Evolutionary conservation across 2,113 vertebrate species (phyloP).

Genomic region (Podilymbus podiceps): DNA sequence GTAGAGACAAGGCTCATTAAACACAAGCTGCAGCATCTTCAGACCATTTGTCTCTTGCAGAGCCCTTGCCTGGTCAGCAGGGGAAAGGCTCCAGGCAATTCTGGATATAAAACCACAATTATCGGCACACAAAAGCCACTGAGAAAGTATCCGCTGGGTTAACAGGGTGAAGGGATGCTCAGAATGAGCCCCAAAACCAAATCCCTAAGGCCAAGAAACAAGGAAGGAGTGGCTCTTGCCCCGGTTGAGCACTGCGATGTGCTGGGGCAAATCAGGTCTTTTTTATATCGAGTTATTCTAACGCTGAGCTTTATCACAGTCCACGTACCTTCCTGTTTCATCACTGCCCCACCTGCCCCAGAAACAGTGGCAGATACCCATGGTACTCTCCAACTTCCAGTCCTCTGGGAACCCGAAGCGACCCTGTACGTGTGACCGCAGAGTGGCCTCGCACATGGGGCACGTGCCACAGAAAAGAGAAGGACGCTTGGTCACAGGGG

Average conservation of each 20-base stretch:
- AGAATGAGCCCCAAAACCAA: not conserved
- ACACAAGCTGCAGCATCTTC: not conserved
- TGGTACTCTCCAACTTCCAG: not conserved
- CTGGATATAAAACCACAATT: not conserved
- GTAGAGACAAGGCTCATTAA: not conserved
- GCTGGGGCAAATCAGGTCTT: not conserved
- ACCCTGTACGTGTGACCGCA: accelerated
- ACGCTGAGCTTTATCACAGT: not conserved
- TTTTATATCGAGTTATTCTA: not conserved
- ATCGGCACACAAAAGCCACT: not conserved
- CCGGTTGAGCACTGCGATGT: not conserved
- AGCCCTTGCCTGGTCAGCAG: not conserved
- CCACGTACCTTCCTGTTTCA: not conserved
- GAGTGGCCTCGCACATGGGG: accelerated
- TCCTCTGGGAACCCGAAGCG: not conserved
- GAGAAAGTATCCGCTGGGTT: not conserved
- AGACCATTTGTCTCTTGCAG: not conserved
- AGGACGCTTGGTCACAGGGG: not conserved
- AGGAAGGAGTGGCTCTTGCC: not conserved
- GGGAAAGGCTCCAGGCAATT: not conserved
- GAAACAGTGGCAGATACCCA: not conserved
- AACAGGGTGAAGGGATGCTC: not conserved
- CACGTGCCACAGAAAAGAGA: not conserved
- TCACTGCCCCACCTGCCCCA: not conserved
- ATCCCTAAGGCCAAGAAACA: not conserved